Conservation (phyloP, 1,140 invertebrate species). For the Palaemon carinicauda region DNA sequence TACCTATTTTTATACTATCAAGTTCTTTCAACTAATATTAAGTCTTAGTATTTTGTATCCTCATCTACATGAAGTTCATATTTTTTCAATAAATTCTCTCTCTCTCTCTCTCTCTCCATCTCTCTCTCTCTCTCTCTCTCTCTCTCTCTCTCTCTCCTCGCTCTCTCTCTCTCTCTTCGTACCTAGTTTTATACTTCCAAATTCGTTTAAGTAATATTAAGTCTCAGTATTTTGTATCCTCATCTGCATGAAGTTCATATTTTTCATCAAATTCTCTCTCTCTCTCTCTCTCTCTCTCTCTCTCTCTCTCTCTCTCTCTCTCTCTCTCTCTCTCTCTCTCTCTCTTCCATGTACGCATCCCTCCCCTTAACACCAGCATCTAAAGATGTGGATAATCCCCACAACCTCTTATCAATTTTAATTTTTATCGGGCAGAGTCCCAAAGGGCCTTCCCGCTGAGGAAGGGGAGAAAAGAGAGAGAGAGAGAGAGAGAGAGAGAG, state of each 20-base stretch:
- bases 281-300: neutral
- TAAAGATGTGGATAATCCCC: neutral
- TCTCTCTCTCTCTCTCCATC: neutral
- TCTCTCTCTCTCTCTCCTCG: neutral
- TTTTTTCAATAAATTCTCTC: neutral
- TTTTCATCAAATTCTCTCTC: neutral
- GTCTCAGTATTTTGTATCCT: too few species aligned
- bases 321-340: conserved; percentile 9
- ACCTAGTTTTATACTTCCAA: neutral
- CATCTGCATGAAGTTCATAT: too few species aligned
- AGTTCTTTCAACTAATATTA: neutral
- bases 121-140: neutral
- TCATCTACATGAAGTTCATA: too few species aligned
- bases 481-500: too few species aligned
- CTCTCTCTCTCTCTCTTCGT: neutral
- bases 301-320: neutral
- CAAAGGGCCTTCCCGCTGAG: too few species aligned
- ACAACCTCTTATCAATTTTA: neutral
- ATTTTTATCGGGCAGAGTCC: too few species aligned
- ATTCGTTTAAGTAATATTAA: neutral
- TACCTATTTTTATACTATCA: neutral
- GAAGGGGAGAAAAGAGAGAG: too few species aligned
- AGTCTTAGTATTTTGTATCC: too few species aligned
- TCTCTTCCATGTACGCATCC: neutral
- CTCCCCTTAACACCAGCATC: neutral